A percentile compares a stretch with the other conserved stretches of the same genome.
phyloP scores from a whole-genome alignment of 1,140 invertebrate genomes.

The Drosophila lini region DNA sequence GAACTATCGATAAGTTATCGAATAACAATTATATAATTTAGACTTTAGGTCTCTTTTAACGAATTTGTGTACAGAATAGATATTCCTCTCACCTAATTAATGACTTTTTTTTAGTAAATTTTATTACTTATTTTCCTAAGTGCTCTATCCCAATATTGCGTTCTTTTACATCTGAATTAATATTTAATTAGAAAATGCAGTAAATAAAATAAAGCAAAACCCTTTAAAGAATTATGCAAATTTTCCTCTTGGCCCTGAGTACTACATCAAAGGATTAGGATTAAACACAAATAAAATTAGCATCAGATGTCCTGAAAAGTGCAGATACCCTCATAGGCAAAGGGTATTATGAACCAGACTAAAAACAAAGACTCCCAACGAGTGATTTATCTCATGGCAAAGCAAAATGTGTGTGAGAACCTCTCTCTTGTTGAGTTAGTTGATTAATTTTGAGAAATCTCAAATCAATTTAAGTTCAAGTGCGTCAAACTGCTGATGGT shows the following conservation, averaged over 20 bases:
- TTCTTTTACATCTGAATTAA: too few relatives aligned
- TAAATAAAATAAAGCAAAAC: background rate
- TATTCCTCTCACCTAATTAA: too few relatives aligned
- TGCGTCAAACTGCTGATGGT: constrained; percentile 21
- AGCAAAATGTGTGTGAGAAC: constrained; percentile 32
- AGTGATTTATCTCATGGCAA: constrained; percentile 8
- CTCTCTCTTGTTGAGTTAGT: background rate
- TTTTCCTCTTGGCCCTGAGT: background rate
- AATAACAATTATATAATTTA: too few relatives aligned
- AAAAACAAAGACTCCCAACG: constrained; percentile 12
- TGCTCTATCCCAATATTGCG: too few relatives aligned
- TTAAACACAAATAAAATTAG: background rate
- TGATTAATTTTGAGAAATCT: constrained; percentile 49
- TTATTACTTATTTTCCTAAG: too few relatives aligned
- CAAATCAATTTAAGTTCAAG: constrained; percentile 49
- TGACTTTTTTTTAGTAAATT: too few relatives aligned
- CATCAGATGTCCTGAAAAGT: background rate
- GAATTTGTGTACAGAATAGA: too few relatives aligned
- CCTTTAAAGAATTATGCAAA: background rate
- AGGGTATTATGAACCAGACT: constrained; percentile 13
- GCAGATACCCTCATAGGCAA: background rate
- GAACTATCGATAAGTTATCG: background rate
- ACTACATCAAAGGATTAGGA: background rate
- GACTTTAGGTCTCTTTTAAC: too few relatives aligned
- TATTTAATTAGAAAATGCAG: too few relatives aligned